These are phyloP conservation scores for Arctia plantaginis DNA, from an alignment of 2,888 invertebrate genomes.

Conservation along the genomic window DNA sequence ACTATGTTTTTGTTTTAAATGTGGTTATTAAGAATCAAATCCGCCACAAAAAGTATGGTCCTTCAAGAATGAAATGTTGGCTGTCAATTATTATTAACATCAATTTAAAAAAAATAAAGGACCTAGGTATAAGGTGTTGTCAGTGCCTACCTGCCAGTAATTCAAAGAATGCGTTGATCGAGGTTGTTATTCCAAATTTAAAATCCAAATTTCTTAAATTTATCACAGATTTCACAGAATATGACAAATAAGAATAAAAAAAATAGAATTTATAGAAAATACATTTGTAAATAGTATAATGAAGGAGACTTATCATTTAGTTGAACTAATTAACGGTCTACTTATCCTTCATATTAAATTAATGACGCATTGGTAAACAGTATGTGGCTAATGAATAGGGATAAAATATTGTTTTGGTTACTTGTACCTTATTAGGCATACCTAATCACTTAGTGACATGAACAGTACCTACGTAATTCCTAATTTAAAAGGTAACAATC, in stretches of 20 bases:
- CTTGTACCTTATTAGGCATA: neutral
- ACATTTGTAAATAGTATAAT: neutral
- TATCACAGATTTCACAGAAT: neutral
- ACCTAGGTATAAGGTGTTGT: neutral
- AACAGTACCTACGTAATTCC: neutral
- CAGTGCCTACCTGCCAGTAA: neutral
- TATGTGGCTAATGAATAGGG: constrained; percentile 1
- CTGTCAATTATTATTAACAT: neutral
- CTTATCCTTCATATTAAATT: constrained; percentile 7
- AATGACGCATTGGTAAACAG: neutral
- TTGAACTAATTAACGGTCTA: neutral
- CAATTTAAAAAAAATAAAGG: neutral
- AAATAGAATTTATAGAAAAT: neutral
- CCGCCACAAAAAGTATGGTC: neutral
- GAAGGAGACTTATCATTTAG: neutral
- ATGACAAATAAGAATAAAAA: neutral
- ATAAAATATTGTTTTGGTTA: constrained; percentile 1
- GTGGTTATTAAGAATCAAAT: neutral
- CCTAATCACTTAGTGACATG: neutral
- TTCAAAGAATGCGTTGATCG: neutral
- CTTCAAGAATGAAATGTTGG: neutral
- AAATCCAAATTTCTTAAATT: too few species aligned
- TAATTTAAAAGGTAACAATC: neutral
- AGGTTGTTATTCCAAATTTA: neutral
- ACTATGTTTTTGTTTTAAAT: neutral